phyloP scores from a whole-genome alignment of 2,797 vertebrate genomes.

The Tangara arthus region DNA sequence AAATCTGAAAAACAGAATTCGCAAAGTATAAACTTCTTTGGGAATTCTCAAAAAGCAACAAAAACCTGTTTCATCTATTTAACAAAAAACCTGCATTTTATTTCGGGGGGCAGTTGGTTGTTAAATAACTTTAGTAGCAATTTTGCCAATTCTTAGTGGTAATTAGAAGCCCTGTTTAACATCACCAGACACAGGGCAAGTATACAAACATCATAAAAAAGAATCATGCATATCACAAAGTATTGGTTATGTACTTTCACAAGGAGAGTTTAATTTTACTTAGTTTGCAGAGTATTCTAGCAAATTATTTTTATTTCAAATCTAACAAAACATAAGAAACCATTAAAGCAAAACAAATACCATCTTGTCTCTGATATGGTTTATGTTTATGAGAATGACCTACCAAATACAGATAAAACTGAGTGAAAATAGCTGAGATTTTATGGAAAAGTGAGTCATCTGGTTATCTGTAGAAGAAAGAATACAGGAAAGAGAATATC shows the following conservation, averaged over 20 bases:
- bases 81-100: neutral
- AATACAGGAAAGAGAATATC: neutral
- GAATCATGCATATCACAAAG: neutral
- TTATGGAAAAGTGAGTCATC: neutral
- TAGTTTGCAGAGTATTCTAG: neutral
- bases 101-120: neutral
- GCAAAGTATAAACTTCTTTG: neutral
- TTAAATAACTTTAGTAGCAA: neutral
- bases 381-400: neutral
- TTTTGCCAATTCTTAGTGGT: neutral
- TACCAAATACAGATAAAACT: neutral
- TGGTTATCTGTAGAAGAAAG: neutral
- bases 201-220: neutral
- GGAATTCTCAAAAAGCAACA: neutral
- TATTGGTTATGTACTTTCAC: neutral
- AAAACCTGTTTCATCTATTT: neutral
- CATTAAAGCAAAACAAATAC: neutral
- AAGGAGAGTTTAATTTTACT: slow-evolving; percentile 4
- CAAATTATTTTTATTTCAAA: slow-evolving; percentile 12
- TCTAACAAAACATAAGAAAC: neutral
- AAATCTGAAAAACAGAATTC: neutral
- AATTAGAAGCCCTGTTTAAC: slow-evolving; percentile 9
- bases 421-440: neutral
- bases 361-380: neutral
- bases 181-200: neutral